Evolutionary conservation across 2,797 vertebrate genomes (phyloP).

Genomic region (Anas flavirostris): DNA sequence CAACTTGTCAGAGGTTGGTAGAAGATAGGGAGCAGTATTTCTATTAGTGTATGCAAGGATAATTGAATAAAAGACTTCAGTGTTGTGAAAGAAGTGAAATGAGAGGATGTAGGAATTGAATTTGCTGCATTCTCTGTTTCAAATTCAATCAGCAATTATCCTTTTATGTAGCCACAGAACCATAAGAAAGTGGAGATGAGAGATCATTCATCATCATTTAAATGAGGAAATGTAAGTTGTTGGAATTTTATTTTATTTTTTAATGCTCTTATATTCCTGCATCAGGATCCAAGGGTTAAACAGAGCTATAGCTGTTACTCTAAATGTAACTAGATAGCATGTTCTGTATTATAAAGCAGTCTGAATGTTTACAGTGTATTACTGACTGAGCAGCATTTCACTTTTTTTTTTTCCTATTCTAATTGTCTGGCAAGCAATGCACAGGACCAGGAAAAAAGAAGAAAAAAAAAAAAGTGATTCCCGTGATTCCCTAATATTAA

Average conservation of each 20-base stretch:
- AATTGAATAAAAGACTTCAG: not conserved
- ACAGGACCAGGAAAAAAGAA: not conserved
- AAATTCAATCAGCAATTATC: conserved; percentile 14
- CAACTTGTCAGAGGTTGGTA: not conserved
- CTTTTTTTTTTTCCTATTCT: not conserved
- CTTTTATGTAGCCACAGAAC: not conserved
- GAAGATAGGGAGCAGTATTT: not conserved
- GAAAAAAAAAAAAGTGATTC: not conserved
- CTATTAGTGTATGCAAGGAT: not conserved
- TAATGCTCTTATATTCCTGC: not conserved
- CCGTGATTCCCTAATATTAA: not conserved
- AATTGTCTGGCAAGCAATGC: conserved; percentile 14
- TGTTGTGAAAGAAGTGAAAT: not conserved
- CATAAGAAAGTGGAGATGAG: not conserved
- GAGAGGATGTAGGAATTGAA: conserved; percentile 1
- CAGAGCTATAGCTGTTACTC: not conserved
- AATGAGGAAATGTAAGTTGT: not conserved
- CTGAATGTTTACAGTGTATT: not conserved
- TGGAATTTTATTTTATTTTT: not conserved
- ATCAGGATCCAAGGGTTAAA: not conserved
- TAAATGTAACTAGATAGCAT: not conserved
- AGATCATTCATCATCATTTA: not conserved
- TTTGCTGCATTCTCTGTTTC: conserved; percentile 10
- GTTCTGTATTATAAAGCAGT: not conserved
- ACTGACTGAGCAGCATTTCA: not conserved